Conservation (phyloP, 2,888 invertebrate genomes). For the Calameuta idolon region DNA sequence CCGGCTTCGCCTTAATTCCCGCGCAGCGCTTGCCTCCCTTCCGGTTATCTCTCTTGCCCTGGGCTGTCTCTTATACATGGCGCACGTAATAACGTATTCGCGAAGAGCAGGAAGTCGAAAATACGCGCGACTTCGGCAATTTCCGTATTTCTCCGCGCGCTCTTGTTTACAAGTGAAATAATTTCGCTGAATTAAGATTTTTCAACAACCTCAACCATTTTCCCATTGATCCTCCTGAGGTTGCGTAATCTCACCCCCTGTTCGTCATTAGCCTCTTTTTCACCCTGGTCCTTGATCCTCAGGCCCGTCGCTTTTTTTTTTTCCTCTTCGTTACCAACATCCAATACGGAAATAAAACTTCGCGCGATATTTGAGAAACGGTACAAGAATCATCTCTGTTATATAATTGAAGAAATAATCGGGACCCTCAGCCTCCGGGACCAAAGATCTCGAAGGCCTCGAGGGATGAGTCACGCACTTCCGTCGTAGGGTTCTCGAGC, state of each 20-base stretch:
- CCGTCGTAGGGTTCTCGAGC: neutral
- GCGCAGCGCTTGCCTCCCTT: neutral
- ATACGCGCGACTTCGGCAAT: neutral
- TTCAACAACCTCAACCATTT: neutral
- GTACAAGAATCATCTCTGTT: neutral
- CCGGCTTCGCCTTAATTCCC: slow-evolving; percentile 21
- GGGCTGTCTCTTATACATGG: neutral
- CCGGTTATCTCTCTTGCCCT: slow-evolving; percentile 10
- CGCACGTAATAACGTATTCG: neutral
- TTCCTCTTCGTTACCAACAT: neutral
- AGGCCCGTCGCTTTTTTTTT: neutral
- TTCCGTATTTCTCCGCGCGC: neutral
- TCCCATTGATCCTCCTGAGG: neutral
- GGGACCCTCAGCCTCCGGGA: neutral
- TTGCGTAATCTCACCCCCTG: neutral
- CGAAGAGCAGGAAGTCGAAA: neutral
- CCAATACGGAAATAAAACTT: neutral
- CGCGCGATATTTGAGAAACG: neutral
- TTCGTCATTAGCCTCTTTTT: neutral
- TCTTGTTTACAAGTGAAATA: slow-evolving; percentile 11
- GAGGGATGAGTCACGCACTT: neutral
- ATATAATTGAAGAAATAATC: neutral
- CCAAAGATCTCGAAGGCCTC: neutral
- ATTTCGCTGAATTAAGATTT: slow-evolving; percentile 23
- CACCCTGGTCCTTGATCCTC: neutral